These are phyloP conservation scores for Archegozetes longisetosus DNA, from an alignment of 1,140 invertebrate species.

Conservation along the genomic window DNA sequence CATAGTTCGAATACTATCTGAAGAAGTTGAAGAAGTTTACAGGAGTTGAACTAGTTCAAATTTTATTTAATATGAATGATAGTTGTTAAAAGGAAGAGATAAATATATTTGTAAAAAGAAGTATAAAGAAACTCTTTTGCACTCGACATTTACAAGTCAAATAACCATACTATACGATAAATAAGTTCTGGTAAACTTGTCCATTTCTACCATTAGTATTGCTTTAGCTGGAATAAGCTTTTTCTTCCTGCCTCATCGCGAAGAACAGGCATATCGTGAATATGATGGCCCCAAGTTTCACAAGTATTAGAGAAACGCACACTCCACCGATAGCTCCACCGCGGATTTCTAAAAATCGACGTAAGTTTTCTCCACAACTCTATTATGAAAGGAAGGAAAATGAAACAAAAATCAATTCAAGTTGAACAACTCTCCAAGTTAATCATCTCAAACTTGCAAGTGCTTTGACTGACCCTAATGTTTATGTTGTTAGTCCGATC, in stretches of 20 bases:
- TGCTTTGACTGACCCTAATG: slow-evolving; percentile 20
- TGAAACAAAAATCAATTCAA: not conserved
- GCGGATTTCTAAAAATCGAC: slow-evolving; percentile 22
- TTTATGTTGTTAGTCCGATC: slow-evolving; percentile 24
- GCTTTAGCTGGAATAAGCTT: too few species aligned
- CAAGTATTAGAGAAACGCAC: slow-evolving; percentile 18
- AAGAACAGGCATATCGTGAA: slow-evolving; percentile 4
- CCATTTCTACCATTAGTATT: too few species aligned
- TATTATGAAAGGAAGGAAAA: slow-evolving; percentile 11
- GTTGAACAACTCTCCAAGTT: not conserved
- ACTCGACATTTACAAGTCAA: too few species aligned
- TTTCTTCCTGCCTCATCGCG: not conserved
- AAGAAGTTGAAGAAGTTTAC: too few species aligned
- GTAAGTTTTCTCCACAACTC: slow-evolving; percentile 24
- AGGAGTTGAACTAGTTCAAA: too few species aligned
- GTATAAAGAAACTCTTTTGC: too few species aligned
- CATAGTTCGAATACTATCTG: too few species aligned
- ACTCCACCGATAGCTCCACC: slow-evolving; percentile 24
- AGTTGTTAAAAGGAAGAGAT: too few species aligned
- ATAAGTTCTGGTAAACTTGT: too few species aligned
- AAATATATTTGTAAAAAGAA: too few species aligned
- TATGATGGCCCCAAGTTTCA: slow-evolving; percentile 17
- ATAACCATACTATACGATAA: too few species aligned
- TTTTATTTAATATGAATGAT: too few species aligned
- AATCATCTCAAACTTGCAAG: not conserved